Evolutionary conservation across 2,888 invertebrate genomes (phyloP).

Genomic region (Hypolimnas misippus): DNA sequence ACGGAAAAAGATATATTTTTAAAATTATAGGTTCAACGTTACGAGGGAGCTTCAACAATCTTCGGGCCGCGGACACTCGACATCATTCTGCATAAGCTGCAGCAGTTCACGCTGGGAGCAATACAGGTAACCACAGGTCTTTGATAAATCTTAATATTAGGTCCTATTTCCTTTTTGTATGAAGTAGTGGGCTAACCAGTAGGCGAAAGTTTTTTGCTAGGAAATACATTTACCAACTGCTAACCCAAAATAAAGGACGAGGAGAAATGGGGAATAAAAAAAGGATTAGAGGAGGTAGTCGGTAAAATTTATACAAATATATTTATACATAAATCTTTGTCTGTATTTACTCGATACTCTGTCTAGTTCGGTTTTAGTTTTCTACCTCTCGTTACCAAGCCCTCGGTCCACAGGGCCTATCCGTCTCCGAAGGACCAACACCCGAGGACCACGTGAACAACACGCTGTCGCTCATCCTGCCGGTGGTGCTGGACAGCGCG

Average conservation of each 20-base stretch:
- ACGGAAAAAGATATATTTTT: no score
- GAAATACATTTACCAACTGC: no score
- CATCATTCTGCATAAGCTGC: slow-evolving; percentile 89
- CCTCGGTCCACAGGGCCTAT: slow-evolving; percentile 59
- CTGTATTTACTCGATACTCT: no score
- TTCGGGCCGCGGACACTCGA: slow-evolving; percentile 92
- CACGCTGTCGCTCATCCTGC: slow-evolving; percentile 88
- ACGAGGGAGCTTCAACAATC: slow-evolving; percentile 94
- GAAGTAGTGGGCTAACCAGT: no score
- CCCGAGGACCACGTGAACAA: slow-evolving; percentile 89
- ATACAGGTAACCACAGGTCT: slow-evolving; percentile 60
- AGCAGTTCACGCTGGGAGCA: slow-evolving; percentile 84
- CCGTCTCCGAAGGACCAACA: slow-evolving; percentile 84
- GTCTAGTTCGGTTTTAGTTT: no score
- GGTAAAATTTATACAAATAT: no score
- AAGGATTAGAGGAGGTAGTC: no score
- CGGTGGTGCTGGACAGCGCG: slow-evolving; percentile 90
- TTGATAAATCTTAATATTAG: background rate
- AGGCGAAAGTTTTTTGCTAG: no score
- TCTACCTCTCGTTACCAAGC: no score
- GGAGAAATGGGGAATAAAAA: no score
- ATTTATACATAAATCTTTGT: no score
- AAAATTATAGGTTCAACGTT: slow-evolving; percentile 90
- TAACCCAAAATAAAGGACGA: no score
- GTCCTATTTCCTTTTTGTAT: background rate